Evolutionary conservation across 1,140 invertebrate genomes (phyloP).

Genomic region (Chlorops oryzae): DNA sequence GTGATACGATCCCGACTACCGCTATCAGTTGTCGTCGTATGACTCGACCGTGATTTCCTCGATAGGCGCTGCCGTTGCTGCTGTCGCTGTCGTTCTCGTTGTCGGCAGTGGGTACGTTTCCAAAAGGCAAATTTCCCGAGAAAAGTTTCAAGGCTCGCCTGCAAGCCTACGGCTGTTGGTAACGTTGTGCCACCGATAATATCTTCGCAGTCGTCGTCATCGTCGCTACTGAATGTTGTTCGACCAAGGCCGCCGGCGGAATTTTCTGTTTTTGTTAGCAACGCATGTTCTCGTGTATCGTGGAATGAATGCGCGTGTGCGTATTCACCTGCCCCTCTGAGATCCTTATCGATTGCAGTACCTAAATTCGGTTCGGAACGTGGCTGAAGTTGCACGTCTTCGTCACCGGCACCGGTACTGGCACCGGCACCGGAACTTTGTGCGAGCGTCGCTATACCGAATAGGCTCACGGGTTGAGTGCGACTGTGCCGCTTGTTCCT

Average conservation of each 20-base stretch:
- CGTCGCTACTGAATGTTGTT: neutral
- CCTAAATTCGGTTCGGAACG: neutral
- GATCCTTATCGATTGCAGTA: slow-evolving; percentile 18
- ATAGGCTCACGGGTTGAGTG: slow-evolving; percentile 11
- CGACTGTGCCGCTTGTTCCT: slow-evolving; percentile 9
- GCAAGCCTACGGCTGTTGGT: neutral
- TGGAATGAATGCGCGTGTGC: neutral
- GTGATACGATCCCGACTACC: neutral
- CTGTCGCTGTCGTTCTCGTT: neutral
- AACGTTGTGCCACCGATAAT: neutral
- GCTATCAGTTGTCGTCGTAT: slow-evolving; percentile 1
- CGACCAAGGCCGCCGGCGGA: neutral
- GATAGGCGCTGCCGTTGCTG: slow-evolving; percentile 2
- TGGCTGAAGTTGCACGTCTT: neutral
- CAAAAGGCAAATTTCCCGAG: slow-evolving; percentile 9
- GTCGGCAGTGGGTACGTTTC: slow-evolving; percentile 7
- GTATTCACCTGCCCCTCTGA: slow-evolving; percentile 7
- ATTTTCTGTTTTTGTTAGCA: neutral
- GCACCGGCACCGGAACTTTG: slow-evolving; percentile 25
- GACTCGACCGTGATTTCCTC: neutral
- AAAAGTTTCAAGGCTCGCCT: slow-evolving; percentile 5
- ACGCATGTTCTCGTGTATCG: neutral
- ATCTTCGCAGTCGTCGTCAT: neutral
- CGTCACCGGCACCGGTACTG: slow-evolving; percentile 19
- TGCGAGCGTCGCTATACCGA: slow-evolving; percentile 10